phyloP scores from a whole-genome alignment of 2,888 invertebrate species.

The Agrochola circellaris region DNA sequence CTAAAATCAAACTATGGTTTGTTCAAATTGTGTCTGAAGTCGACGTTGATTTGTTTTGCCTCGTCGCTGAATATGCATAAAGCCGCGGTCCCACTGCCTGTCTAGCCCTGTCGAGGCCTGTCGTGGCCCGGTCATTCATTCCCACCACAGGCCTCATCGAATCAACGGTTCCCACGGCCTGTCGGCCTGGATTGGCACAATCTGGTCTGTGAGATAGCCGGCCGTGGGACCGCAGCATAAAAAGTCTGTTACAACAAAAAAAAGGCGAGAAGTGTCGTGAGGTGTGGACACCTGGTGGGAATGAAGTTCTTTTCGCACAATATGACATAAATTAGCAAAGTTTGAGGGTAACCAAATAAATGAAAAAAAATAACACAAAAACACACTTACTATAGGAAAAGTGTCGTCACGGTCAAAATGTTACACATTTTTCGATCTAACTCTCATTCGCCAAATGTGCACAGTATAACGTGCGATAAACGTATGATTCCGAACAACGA shows the following conservation, averaged over 20 bases:
- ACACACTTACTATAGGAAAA: background rate
- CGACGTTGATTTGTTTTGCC: too few relatives aligned
- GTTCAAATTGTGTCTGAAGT: background rate
- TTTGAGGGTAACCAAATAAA: background rate
- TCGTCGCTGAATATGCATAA: background rate
- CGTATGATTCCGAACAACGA: too few relatives aligned
- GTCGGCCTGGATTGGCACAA: too few relatives aligned
- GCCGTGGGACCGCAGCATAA: too few relatives aligned
- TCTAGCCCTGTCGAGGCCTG: too few relatives aligned
- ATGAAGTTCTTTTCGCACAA: background rate
- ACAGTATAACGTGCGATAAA: too few relatives aligned
- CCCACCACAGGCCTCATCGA: too few relatives aligned
- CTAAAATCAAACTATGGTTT: background rate
- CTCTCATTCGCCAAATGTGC: background rate
- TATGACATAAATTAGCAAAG: too few relatives aligned
- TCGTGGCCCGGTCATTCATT: too few relatives aligned
- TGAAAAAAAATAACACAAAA: background rate
- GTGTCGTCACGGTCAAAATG: background rate
- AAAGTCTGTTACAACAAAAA: background rate
- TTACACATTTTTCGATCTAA: background rate
- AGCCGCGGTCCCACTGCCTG: too few relatives aligned
- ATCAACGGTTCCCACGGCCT: too few relatives aligned
- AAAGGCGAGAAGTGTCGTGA: background rate
- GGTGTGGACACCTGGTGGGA: background rate
- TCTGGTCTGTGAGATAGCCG: too few relatives aligned